Evolutionary conservation across 2,113 vertebrate genomes (phyloP).

Genomic region (Sturnira hondurensis): DNA sequence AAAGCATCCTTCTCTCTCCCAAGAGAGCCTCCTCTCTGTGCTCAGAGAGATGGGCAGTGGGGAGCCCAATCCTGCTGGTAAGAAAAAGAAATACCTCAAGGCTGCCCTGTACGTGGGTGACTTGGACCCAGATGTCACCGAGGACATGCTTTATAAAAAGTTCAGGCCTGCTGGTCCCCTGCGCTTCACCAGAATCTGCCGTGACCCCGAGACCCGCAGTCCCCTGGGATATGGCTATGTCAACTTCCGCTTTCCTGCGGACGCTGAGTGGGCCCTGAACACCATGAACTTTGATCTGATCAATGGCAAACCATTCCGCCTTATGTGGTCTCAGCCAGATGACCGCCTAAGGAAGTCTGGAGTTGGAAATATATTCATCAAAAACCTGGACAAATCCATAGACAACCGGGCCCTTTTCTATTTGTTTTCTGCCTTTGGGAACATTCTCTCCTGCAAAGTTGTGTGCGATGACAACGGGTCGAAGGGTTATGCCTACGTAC

Average conservation of each 20-base stretch:
- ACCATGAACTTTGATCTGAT: slow-evolving; percentile 99
- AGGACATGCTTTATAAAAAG: slow-evolving; percentile 70
- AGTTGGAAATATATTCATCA: slow-evolving; percentile 90
- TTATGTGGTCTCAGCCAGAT: slow-evolving; percentile 99
- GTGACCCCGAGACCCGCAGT: slow-evolving; percentile 59
- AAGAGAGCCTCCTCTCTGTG: slow-evolving; percentile 17
- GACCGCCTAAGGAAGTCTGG: slow-evolving; percentile 97
- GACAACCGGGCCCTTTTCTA: slow-evolving; percentile 98
- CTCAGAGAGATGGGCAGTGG: slow-evolving; percentile 63
- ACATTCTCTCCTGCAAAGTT: slow-evolving; percentile 99
- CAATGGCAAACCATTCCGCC: slow-evolving; percentile 97
- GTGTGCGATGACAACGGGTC: slow-evolving; percentile 98
- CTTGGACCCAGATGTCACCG: slow-evolving; percentile 63
- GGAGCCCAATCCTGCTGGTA: slow-evolving; percentile 61
- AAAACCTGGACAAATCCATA: slow-evolving; percentile 98
- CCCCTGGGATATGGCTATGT: slow-evolving; percentile 68
- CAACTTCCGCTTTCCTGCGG: slow-evolving; percentile 68
- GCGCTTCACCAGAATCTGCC: slow-evolving; percentile 64
- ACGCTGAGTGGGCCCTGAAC: slow-evolving; percentile 94
- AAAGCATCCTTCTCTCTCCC: slow-evolving; percentile 1
- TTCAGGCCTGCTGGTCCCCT: slow-evolving; percentile 67
- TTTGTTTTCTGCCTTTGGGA: slow-evolving; percentile 97
- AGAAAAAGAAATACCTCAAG: slow-evolving; percentile 72
- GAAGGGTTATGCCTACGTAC: slow-evolving; percentile 97
- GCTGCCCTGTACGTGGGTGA: slow-evolving; percentile 67